phyloP scores from a whole-genome alignment of 2,797 vertebrate species.

The Molossus molossus region DNA sequence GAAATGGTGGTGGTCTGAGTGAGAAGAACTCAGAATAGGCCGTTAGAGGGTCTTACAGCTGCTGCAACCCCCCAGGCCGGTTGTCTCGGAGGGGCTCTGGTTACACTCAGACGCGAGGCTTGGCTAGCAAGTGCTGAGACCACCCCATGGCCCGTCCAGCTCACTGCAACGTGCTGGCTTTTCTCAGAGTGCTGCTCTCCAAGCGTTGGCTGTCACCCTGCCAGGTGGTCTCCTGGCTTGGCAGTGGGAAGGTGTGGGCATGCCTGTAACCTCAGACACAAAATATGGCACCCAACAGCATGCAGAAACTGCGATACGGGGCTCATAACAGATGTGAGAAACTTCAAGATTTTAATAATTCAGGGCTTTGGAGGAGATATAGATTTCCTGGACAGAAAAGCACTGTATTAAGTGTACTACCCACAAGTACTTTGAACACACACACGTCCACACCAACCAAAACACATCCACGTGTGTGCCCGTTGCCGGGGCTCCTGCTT shows the following conservation, averaged over 20 bases:
- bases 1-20: slow-evolving; percentile 63
- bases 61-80: neutral
- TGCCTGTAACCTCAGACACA: slow-evolving; percentile 7
- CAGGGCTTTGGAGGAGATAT: slow-evolving; percentile 30
- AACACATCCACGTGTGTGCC: rapidly evolving
- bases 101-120: neutral
- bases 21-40: neutral
- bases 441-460: neutral
- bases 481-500: neutral
- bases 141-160: neutral
- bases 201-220: neutral
- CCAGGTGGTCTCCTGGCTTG: neutral
- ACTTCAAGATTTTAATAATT: slow-evolving; percentile 67
- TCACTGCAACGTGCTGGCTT: neutral
- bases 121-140: neutral
- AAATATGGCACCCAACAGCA: neutral
- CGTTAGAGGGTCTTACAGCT: neutral
- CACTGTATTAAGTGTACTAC: slow-evolving; percentile 34
- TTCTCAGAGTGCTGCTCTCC: neutral
- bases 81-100: slow-evolving; percentile 45
- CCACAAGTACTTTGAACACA: neutral
- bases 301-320: neutral
- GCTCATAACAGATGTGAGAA: neutral
- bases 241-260: neutral
- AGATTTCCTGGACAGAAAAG: slow-evolving; percentile 66